These are phyloP conservation scores for Dasysyrphus tricinctus DNA, from an alignment of 2,888 invertebrate species.

Conservation along the genomic window DNA sequence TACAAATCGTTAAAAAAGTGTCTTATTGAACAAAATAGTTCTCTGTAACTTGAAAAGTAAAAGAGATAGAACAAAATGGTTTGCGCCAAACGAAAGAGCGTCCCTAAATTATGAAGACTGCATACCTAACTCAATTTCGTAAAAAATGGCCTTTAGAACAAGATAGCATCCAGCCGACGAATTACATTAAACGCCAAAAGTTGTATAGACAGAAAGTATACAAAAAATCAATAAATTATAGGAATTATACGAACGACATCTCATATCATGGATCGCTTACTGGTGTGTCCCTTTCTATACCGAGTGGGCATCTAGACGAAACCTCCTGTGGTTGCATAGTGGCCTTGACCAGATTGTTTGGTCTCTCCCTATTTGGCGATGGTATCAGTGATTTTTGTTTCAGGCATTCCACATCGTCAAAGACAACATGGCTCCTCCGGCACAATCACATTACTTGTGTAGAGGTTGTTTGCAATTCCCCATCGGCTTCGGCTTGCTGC, in stretches of 20 bases:
- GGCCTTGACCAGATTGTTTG: constrained; percentile 79
- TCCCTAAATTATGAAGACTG: too few species aligned
- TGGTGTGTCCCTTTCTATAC: constrained; percentile 83
- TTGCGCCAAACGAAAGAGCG: too few species aligned
- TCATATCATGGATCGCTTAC: constrained; percentile 82
- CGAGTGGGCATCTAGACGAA: constrained; percentile 82
- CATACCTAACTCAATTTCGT: too few species aligned
- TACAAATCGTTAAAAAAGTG: too few species aligned
- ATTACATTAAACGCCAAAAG: constrained; percentile 47
- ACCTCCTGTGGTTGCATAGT: constrained; percentile 79
- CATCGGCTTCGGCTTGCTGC: constrained; percentile 95
- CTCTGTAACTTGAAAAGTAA: too few species aligned
- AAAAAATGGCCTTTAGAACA: too few species aligned
- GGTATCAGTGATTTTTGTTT: constrained; percentile 90
- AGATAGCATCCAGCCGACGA: too few species aligned
- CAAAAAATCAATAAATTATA: constrained; percentile 48
- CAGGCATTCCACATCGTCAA: constrained; percentile 96
- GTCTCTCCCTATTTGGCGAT: constrained; percentile 83
- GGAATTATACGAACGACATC: constrained; percentile 33
- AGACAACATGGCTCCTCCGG: constrained; percentile 98
- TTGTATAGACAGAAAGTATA: constrained; percentile 31
- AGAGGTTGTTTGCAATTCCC: constrained; percentile 97
- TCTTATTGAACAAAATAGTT: too few species aligned
- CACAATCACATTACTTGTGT: constrained; percentile 96
- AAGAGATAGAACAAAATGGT: too few species aligned